Evolutionary conservation across 2,888 invertebrate species (phyloP), one percentile per base, ranked within the genome.

Genomic region (Galerucella calmariensis): DNA sequence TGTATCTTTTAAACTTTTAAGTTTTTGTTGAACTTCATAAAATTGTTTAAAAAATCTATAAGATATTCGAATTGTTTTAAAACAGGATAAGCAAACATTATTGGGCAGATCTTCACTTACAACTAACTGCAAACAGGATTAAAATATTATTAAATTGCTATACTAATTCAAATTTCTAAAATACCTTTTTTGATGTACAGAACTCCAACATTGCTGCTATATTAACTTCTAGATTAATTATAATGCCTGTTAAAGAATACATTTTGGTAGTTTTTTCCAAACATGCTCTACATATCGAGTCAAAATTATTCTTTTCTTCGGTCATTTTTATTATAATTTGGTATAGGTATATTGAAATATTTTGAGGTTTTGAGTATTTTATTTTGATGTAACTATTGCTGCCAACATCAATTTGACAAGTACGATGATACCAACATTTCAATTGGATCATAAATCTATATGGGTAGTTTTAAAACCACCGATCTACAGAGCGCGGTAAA

Each of bases 21-120:
- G 69, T 51, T 62, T 48, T 11, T 61, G 27, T 69, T 69, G 69
- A 12, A 51, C 51, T 53, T 77, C 74, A 24, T 72, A 69, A 67
- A 74, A 77, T 12, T 61, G 72, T 70, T 74, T 69, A 3, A 77
- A 27, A 72, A 77, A 77, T 14, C 69, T 48, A 44, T 75, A 75
- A 0, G 72, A 67, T n/a, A 71, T 69, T 62, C 69, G 41, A n/a
- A 77, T 62, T 1, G 69, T 77, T 56, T 63, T 67, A 44, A 72
- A 72, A 62, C 77, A 77, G 9, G 67, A 66, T 10, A 58, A 41
- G n/a, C 77, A 77, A 48, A 77, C 62, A 14, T 62, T 69, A 35
- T 69, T 69, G 11, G 69, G 69, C 6, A 69, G n/a, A 41, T 62
- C 62, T 27, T 69, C 62, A 35, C 35, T 62, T 65, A 56, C n/a